A percentile compares a stretch with the other conserved stretches of the same genome.
These are phyloP conservation scores for Ethmia dodecea DNA, from an alignment of 2,888 invertebrate genomes.

Conservation along the genomic window DNA sequence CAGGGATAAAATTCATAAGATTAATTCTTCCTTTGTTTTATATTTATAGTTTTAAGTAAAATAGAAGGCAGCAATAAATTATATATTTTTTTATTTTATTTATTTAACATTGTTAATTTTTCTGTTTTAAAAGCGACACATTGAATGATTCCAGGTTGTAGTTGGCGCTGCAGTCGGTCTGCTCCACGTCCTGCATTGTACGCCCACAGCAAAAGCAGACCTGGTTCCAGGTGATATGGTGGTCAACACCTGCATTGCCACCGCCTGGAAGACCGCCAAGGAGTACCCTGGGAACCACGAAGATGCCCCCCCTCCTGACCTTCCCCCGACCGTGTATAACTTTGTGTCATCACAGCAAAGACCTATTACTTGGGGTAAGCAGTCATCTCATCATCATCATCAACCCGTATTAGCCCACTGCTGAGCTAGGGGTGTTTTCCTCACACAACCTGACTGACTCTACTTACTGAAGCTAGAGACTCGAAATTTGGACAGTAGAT, in stretches of 20 bases:
- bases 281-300: slow-evolving; percentile 54
- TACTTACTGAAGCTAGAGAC: too few species aligned
- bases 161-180: slow-evolving; percentile 83
- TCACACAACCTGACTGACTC: neutral
- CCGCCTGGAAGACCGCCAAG: slow-evolving; percentile 79
- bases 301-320: slow-evolving; percentile 47
- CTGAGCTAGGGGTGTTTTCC: too few species aligned
- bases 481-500: too few species aligned
- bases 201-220: slow-evolving; percentile 80
- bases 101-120: too few species aligned
- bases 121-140: too few species aligned
- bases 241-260: slow-evolving; percentile 83
- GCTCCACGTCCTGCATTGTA: slow-evolving; percentile 82
- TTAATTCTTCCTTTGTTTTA: too few species aligned
- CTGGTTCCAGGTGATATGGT: slow-evolving; percentile 89
- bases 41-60: too few species aligned
- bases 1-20: too few species aligned
- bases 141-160: slow-evolving; percentile 73
- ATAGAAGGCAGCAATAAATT: too few species aligned
- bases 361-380: slow-evolving; percentile 74
- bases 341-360: slow-evolving; percentile 88
- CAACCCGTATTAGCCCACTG: too few species aligned
- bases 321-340: slow-evolving; percentile 83
- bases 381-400: neutral
- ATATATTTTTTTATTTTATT: too few species aligned